These are phyloP conservation scores for Uromys caudimaculatus DNA, from an alignment of 2,797 vertebrate species.

Conservation along the genomic window DNA sequence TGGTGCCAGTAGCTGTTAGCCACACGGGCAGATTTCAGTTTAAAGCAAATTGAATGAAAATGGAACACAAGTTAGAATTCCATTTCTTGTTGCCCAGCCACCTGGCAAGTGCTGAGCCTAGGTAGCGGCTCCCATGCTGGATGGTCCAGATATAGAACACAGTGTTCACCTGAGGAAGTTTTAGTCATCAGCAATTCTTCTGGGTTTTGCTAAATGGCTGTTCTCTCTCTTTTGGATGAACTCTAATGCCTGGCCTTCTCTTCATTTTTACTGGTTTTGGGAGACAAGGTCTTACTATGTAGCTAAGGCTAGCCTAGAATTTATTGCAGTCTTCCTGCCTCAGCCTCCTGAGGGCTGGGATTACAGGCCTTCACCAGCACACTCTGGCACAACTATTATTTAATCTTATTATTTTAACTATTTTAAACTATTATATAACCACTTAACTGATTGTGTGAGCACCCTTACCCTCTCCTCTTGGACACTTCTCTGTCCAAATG, in stretches of 20 bases:
- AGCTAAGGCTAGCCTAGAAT: not conserved
- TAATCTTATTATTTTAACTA: too few relatives aligned
- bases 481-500: conserved; percentile 12
- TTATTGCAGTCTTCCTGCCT: not conserved
- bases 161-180: not conserved
- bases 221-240: not conserved
- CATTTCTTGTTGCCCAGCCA: not conserved
- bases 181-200: not conserved
- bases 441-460: not conserved
- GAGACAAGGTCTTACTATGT: not conserved
- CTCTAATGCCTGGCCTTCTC: not conserved
- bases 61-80: conserved; percentile 3
- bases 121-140: not conserved
- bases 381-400: not conserved
- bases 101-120: not conserved
- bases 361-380: not conserved
- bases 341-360: not conserved
- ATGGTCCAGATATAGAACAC: not conserved
- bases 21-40: not conserved
- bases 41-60: conserved; percentile 33
- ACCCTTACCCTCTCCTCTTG: not conserved
- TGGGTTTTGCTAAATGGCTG: not conserved
- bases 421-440: too few relatives aligned
- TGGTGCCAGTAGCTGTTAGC: not conserved
- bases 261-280: not conserved